Percentiles rank a stretch among this genome's conserved stretches.
phyloP scores from a whole-genome alignment of 1,140 invertebrate genomes.

The Pseudomyrmex concolor region DNA sequence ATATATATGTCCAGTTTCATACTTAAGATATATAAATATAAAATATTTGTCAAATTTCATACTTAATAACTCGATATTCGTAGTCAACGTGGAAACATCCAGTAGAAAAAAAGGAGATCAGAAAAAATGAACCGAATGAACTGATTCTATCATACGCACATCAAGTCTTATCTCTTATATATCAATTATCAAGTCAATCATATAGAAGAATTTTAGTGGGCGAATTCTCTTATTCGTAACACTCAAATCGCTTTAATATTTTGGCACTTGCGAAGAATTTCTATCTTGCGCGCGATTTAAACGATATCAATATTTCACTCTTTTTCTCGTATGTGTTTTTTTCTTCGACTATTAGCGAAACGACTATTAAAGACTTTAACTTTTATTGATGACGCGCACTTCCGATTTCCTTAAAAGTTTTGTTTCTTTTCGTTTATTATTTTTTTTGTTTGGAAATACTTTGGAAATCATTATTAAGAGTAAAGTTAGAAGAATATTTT shows the following conservation, averaged over 20 bases:
- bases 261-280: conserved; percentile 69
- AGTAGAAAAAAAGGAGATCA: conserved; percentile 60
- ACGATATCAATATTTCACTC: neutral
- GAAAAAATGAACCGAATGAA: conserved; percentile 28
- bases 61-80: conserved; percentile 46
- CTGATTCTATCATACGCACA: conserved; percentile 53
- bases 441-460: too few relatives aligned
- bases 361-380: too few relatives aligned
- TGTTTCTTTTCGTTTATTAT: too few relatives aligned
- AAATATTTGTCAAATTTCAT: neutral
- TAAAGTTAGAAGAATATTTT: conserved; percentile 27
- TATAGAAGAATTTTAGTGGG: too few relatives aligned
- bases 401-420: too few relatives aligned
- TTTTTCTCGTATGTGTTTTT: neutral
- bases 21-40: conserved; percentile 26
- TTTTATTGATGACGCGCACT: too few relatives aligned
- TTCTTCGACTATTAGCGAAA: too few relatives aligned
- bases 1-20: neutral
- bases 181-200: conserved; percentile 25
- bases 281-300: conserved; percentile 28
- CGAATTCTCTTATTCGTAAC: conserved; percentile 8
- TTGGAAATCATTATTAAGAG: neutral
- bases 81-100: conserved; percentile 19
- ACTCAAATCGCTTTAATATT: conserved; percentile 51
- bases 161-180: conserved; percentile 55